Base-by-base conservation (phyloP, 1,140 invertebrate genomes). In the Hypothenemus hampei region DNA sequence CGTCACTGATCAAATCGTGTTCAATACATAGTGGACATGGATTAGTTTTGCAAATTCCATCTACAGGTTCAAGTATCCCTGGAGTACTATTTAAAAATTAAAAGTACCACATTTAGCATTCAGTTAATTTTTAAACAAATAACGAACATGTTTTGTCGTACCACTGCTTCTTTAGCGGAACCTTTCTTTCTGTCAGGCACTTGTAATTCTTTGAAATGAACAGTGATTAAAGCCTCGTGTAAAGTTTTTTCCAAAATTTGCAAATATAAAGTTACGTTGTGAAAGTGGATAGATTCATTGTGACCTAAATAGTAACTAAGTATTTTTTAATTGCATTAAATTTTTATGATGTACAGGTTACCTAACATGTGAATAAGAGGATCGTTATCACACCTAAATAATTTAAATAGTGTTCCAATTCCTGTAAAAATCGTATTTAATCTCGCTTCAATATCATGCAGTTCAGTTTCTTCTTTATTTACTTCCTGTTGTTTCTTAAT, bases 191-290 rank as follows among this genome's bases (percentile, higher is more conserved):
- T 41, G 31, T 36, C 47, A 8, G 15, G n/a, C 15, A 31, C 47
- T 20, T 23, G 11, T 7, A 51, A 49, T 33, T 70, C 67, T 45
- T 63, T 67, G 31, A 60, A 78, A 47, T 78, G 73, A 7, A 79
- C 74, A 22, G 73, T 75, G 47, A 75, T 73, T 3, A 82, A 74
- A 60, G 81, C 75, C 4, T 80, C 72, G 23, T 63, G 61, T 5
- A 70, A 57, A 29, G 45, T 59, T 29, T 81, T 80, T 57, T 88
- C 85, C 29, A 89, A 77, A 4, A 87, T 80, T 53, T 84, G 81
- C 57, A 89, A 75, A 63, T 85, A 87, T 1, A 88, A 72, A 60
- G 84, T 79, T 0, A 85, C 84, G 68, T 89, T 89, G 57, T 82
- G 79, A 39, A 75, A 75, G 4, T 81, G 85, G 13, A 88, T 77